phyloP scores from a whole-genome alignment of 2,888 invertebrate species.

The Torymus auratus region DNA sequence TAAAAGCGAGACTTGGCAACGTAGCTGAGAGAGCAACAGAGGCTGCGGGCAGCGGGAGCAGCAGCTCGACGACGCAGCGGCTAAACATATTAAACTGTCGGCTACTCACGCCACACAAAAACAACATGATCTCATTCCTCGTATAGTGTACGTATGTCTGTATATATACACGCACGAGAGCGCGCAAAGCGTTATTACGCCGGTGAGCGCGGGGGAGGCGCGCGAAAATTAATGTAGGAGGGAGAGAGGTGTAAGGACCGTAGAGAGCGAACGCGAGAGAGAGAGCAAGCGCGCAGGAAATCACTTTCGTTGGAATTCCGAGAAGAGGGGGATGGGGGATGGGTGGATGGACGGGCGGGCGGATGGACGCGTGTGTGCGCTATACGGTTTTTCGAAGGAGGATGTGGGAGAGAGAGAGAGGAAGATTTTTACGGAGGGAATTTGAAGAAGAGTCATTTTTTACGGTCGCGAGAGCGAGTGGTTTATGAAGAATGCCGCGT shows the following conservation, averaged over 20 bases:
- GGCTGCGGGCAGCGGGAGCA: conserved; percentile 67
- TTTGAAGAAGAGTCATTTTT: conserved; percentile 47
- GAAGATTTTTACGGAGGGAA: too few relatives aligned
- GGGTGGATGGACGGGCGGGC: not conserved
- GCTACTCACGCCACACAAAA: conserved; percentile 74
- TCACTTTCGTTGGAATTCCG: conserved; percentile 59
- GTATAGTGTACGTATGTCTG: not conserved
- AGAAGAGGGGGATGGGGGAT: conserved; percentile 43
- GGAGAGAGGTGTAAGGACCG: too few relatives aligned
- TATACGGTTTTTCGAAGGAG: not conserved
- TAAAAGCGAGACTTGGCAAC: conserved; percentile 45
- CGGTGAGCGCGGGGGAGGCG: too few relatives aligned
- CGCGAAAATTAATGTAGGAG: too few relatives aligned
- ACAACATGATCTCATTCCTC: conserved; percentile 76
- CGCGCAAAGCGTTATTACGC: too few relatives aligned
- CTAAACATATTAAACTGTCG: conserved; percentile 76
- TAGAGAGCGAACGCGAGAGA: not conserved
- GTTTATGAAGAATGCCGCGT: conserved; percentile 54
- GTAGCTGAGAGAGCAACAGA: conserved; percentile 64
- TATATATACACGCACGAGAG: conserved; percentile 4
- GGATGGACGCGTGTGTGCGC: not conserved
- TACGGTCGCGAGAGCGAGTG: conserved; percentile 25
- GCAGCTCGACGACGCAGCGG: conserved; percentile 61
- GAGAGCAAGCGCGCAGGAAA: conserved; percentile 46
- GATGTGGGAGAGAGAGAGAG: not conserved